Base-by-base conservation (phyloP, 2,797 vertebrate genomes). In the Microchirus variegatus region DNA sequence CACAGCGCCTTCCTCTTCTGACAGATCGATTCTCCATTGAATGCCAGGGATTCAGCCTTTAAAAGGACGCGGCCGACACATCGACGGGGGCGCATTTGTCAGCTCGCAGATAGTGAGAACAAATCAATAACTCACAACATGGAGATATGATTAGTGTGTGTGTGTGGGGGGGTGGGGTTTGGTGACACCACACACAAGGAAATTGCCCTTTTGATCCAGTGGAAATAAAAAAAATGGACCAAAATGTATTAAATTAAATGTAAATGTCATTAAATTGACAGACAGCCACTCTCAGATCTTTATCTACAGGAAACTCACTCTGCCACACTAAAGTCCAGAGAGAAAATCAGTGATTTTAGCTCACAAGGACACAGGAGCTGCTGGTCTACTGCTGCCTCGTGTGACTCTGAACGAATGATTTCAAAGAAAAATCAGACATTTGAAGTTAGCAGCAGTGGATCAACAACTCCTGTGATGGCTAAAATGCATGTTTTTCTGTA, bases 1-100 rank as follows among this genome's bases (percentile, higher is more conserved):
- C 84, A 89, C 82, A 63, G 53, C 71, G 37, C 77, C 86, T 78
- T 84, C 85, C 86, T 87, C 77, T 19, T 84, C 87, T 48, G 58
- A 41, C 69, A 80, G 85, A 90, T 91, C 81, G 76, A 90, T 89
- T 77, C 78, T 42, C 76, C 74, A 87, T 90, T 84, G 87, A 88
- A 83, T 77, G 75, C 72, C 67, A 44, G 38, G 64, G 77, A 85
- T 86, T 82, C 64, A 56, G 86, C 78, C 80, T 84, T 83, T 79
- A 84, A 86, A 85, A 76, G 74, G 75, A 72, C 63, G 59, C 60
- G 55, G 83, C 45, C 13, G 22, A 45, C 60, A 4, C 58, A 70
- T 67, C 38, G 51, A 55, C 77, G 17, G 50, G 59, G 77, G 63
- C 15, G 36, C 83, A 84, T 84, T 84, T 86, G 81, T 85, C 83